Evolutionary conservation across 2,113 vertebrate genomes (phyloP).

Genomic region (Chaetodon auriga): DNA sequence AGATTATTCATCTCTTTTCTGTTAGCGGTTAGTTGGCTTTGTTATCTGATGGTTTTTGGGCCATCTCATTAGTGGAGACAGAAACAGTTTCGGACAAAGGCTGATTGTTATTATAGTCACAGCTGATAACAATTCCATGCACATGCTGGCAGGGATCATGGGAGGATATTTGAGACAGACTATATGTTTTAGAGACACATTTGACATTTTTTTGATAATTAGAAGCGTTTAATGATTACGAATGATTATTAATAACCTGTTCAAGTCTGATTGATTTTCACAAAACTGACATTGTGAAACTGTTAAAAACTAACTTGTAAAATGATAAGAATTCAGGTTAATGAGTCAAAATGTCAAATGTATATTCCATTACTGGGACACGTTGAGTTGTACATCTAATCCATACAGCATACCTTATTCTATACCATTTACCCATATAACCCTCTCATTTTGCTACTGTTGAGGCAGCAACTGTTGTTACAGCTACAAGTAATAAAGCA

Average conservation of each 20-base stretch:
- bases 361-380: background rate
- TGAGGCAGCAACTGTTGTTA: background rate
- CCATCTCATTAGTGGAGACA: conserved; percentile 49
- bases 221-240: background rate
- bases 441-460: background rate
- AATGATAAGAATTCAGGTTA: background rate
- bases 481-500: background rate
- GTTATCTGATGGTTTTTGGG: conserved; percentile 39
- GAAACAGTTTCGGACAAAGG: conserved; percentile 31
- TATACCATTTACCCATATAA: background rate
- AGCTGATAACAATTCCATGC: conserved; percentile 48
- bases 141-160: conserved; percentile 17
- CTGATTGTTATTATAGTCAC: conserved; percentile 41
- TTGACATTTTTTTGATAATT: background rate
- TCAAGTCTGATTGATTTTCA: background rate
- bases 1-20: conserved; percentile 36
- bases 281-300: background rate
- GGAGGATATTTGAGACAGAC: conserved; percentile 20
- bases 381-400: background rate
- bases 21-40: conserved; percentile 36
- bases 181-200: conserved; percentile 1
- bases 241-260: background rate
- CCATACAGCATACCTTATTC: background rate
- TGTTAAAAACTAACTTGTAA: background rate
- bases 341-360: background rate